These are phyloP conservation scores for Budorcas taxicolor DNA, from an alignment of 2,113 vertebrate species.

Conservation along the genomic window DNA sequence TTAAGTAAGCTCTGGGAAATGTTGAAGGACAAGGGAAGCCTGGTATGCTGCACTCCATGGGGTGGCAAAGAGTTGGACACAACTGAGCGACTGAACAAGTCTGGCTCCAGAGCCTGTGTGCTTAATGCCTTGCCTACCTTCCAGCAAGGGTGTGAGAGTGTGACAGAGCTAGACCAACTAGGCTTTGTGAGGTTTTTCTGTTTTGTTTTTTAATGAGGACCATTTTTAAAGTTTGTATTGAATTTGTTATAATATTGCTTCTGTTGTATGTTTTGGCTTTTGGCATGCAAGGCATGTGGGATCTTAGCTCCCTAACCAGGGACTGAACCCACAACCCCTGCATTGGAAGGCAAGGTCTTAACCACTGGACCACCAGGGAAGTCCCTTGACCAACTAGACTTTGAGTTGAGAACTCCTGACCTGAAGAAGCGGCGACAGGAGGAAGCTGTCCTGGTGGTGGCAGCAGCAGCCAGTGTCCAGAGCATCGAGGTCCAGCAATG, in stretches of 20 bases:
- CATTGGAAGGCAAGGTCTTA: neutral
- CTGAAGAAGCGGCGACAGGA: neutral
- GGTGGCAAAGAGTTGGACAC: neutral
- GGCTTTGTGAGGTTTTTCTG: neutral
- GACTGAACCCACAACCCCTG: neutral
- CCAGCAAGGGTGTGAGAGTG: neutral
- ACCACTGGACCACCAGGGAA: neutral
- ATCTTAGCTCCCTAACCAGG: neutral
- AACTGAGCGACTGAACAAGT: neutral
- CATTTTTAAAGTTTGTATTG: neutral
- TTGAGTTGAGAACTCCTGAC: neutral
- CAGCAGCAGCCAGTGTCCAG: no score
- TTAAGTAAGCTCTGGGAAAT: neutral
- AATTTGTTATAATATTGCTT: neutral
- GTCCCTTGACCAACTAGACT: neutral
- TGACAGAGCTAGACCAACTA: no score
- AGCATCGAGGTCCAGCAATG: accelerated
- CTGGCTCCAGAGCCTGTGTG: neutral
- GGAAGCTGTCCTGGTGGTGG: neutral
- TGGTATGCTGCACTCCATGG: neutral
- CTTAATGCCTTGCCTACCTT: neutral
- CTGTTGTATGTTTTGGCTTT: neutral
- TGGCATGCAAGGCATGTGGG: neutral
- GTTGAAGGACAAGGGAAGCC: neutral
- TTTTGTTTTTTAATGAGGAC: neutral